phyloP scores from a whole-genome alignment of 2,797 vertebrate genomes.

The Fratercula arctica region DNA sequence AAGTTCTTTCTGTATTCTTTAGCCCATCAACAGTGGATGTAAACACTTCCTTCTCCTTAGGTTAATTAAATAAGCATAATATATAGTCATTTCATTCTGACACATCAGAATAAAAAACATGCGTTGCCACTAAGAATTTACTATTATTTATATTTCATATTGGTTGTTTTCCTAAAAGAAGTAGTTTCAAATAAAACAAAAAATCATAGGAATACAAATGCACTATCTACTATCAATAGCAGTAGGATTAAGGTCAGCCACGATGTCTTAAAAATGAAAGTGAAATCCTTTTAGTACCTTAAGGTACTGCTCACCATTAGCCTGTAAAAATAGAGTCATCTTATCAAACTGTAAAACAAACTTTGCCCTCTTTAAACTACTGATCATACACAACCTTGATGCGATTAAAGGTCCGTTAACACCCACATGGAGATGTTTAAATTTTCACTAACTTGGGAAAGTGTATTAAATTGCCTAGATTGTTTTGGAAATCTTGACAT shows the following conservation, averaged over 20 bases:
- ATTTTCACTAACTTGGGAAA: background rate
- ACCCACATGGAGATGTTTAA: background rate
- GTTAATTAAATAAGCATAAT: background rate
- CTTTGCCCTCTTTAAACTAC: background rate
- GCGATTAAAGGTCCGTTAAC: background rate
- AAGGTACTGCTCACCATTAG: background rate
- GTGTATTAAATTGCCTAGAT: background rate
- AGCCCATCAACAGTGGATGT: background rate
- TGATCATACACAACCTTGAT: background rate
- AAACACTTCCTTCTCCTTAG: background rate
- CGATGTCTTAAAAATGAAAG: background rate
- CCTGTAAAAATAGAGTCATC: background rate
- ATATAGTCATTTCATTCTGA: background rate
- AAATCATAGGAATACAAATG: background rate
- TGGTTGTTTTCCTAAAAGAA: background rate
- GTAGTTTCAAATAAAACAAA: background rate
- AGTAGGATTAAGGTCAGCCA: background rate
- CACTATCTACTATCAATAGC: background rate
- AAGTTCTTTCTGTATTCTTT: background rate
- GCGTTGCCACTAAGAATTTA: background rate
- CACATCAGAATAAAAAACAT: background rate
- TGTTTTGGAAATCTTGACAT: background rate
- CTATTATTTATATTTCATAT: background rate
- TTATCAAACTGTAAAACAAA: background rate
- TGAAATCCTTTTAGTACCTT: background rate